Percentiles rank a stretch among this genome's conserved stretches.
Evolutionary conservation across 2,113 vertebrate genomes (phyloP).

Genomic region (Jacana jacana): DNA sequence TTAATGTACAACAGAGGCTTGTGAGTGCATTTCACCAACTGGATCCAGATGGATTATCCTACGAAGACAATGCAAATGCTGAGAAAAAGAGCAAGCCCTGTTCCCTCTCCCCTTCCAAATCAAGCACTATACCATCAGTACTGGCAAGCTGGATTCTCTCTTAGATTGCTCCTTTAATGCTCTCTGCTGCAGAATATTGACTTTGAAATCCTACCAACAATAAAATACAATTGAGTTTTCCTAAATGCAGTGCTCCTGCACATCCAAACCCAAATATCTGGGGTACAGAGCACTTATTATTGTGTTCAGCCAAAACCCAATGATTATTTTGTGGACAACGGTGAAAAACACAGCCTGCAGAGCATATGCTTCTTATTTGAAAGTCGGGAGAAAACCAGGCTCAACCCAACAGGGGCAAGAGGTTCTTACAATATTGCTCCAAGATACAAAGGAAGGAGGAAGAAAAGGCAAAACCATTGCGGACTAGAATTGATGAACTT

Average conservation of each 20-base stretch:
- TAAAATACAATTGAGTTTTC: neutral
- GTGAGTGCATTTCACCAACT: neutral
- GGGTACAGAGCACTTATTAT: neutral
- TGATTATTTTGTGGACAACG: neutral
- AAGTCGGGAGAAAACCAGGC: neutral
- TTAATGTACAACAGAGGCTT: neutral
- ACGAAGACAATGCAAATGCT: neutral
- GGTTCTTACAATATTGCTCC: neutral
- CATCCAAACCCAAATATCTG: neutral
- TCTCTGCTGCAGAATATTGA: conserved; percentile 10
- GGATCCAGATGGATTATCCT: neutral
- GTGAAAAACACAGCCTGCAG: conserved; percentile 4
- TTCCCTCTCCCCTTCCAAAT: neutral
- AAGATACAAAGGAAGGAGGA: neutral
- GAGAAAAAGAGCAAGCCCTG: neutral
- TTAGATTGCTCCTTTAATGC: neutral
- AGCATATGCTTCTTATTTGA: conserved; percentile 32
- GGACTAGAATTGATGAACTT: conserved; percentile 9
- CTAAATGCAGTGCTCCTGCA: neutral
- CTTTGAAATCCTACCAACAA: conserved; percentile 2
- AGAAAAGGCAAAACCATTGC: neutral
- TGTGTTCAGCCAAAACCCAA: neutral
- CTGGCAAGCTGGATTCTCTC: neutral
- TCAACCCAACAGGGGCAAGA: neutral
- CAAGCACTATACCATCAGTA: neutral